phyloP scores from a whole-genome alignment of 2,113 vertebrate species.

The Zapus hudsonius region DNA sequence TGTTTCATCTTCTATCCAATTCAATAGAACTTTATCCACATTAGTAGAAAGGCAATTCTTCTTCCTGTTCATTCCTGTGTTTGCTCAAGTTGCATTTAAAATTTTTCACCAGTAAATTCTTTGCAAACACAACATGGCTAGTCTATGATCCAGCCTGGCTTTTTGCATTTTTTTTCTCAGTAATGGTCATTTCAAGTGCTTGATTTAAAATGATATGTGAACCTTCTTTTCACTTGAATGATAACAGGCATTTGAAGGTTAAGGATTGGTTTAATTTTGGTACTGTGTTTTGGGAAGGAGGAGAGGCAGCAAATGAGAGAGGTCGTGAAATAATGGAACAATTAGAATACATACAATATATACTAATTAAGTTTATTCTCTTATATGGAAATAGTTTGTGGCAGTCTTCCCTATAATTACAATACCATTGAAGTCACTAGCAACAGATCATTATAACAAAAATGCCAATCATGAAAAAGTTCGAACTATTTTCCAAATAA shows the following conservation, averaged over 20 bases:
- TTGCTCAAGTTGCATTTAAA: neutral
- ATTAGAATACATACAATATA: neutral
- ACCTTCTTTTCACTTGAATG: neutral
- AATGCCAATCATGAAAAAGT: neutral
- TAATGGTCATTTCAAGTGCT: neutral
- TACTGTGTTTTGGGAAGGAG: neutral
- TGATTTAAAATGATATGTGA: neutral
- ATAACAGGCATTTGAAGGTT: neutral
- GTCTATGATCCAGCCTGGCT: neutral
- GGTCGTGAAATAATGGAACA: neutral
- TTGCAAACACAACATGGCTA: neutral
- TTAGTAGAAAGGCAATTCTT: neutral
- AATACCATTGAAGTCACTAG: neutral
- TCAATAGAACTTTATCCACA: neutral
- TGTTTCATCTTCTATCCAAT: neutral
- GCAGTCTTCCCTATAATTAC: neutral
- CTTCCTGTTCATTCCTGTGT: neutral
- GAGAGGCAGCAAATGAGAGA: neutral
- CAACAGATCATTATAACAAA: neutral
- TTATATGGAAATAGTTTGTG: neutral
- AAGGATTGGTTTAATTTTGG: neutral
- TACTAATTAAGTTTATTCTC: neutral
- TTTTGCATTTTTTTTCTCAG: neutral
- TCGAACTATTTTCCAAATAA: neutral
- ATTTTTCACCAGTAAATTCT: neutral